A percentile compares a stretch with the other conserved stretches of the same genome.
These are phyloP conservation scores for Salarias fasciatus DNA, from an alignment of 2,797 vertebrate genomes.

Conservation along the genomic window DNA sequence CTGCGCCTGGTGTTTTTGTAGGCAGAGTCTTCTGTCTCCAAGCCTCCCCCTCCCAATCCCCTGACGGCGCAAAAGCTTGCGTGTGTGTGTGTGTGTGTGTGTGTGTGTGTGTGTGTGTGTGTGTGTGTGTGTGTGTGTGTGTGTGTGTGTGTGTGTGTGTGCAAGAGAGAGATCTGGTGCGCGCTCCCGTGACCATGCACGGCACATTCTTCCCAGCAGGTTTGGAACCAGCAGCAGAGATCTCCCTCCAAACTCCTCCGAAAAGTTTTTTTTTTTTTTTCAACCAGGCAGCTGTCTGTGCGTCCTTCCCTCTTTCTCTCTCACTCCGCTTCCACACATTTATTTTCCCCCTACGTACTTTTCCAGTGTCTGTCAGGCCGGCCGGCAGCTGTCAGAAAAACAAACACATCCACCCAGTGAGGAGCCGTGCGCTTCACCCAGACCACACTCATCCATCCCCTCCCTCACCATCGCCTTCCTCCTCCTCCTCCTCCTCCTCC, in stretches of 20 bases:
- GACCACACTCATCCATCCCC: constrained; percentile 68
- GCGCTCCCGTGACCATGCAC: neutral
- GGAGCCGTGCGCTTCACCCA: constrained; percentile 46
- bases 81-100: too few species aligned
- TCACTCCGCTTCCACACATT: constrained; percentile 49
- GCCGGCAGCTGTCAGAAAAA: constrained; percentile 75
- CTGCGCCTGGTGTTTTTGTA: constrained; percentile 67
- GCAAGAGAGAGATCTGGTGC: constrained; percentile 43
- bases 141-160: constrained; percentile 13
- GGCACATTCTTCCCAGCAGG: constrained; percentile 61
- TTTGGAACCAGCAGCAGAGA: constrained; percentile 64
- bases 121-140: too few species aligned
- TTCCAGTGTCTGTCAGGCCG: constrained; percentile 61
- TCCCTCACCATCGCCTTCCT: constrained; percentile 44
- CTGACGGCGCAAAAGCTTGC: constrained; percentile 38
- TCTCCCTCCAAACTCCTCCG: constrained; percentile 35
- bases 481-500: neutral
- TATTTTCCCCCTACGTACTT: constrained; percentile 39
- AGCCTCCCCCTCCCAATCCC: constrained; percentile 59
- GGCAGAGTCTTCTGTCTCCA: constrained; percentile 58
- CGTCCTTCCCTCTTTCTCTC: constrained; percentile 13
- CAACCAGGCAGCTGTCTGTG: constrained; percentile 19
- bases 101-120: too few species aligned
- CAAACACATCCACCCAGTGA: constrained; percentile 67
- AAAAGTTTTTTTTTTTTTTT: too few species aligned